phyloP scores from a whole-genome alignment of 2,113 vertebrate genomes.

The Sylvilagus bachmani region DNA sequence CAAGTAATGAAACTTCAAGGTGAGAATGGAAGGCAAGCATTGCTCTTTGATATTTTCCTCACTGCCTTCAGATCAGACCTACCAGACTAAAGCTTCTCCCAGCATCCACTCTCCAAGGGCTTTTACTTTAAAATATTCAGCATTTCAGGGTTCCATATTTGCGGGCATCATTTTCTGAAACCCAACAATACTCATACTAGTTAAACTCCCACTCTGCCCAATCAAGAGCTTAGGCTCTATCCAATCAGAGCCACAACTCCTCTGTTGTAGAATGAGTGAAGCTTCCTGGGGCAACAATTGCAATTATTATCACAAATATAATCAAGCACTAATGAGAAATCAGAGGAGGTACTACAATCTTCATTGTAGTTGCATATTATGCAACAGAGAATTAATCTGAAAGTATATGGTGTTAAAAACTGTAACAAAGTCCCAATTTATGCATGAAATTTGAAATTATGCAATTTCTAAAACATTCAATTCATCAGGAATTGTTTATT shows the following conservation, averaged over 20 bases:
- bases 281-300: neutral
- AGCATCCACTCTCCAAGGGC: too few species aligned
- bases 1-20: too few species aligned
- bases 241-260: neutral
- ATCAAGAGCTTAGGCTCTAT: neutral
- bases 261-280: neutral
- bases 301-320: constrained; percentile 67
- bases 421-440: constrained; percentile 68
- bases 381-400: constrained; percentile 77
- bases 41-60: too few species aligned
- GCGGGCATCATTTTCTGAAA: too few species aligned
- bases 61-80: too few species aligned
- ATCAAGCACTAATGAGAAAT: constrained; percentile 73
- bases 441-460: constrained; percentile 65
- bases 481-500: constrained; percentile 71
- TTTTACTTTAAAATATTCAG: too few species aligned
- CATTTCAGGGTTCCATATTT: too few species aligned
- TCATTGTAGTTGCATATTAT: constrained; percentile 69
- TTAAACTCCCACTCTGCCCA: neutral
- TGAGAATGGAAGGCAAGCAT: too few species aligned
- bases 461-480: constrained; percentile 50
- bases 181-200: neutral
- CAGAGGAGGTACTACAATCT: constrained; percentile 54
- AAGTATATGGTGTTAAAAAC: constrained; percentile 65
- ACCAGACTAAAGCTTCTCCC: too few species aligned